Percentiles rank a stretch among this genome's conserved stretches.
Conservation (phyloP, 2,797 vertebrate genomes). For the Notoglanidium macrostoma region DNA sequence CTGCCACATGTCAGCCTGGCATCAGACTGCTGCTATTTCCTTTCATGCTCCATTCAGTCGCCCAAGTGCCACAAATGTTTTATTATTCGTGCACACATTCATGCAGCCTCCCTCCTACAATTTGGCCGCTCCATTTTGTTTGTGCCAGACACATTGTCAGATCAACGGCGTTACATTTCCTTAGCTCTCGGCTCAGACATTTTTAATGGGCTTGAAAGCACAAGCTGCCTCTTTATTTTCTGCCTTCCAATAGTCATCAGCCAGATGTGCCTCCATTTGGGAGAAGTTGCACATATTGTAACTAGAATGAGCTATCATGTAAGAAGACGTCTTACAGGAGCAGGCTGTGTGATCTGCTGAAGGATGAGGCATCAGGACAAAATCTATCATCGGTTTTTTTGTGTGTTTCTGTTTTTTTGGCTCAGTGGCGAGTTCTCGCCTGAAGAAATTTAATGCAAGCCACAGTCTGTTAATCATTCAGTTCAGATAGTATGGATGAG, state of each 20-base stretch:
- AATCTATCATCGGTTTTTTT: slow-evolving; percentile 46
- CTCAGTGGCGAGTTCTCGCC: slow-evolving; percentile 43
- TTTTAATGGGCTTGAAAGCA: slow-evolving; percentile 50
- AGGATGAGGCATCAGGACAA: slow-evolving; percentile 44
- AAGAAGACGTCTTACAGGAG: slow-evolving; percentile 48
- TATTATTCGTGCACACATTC: slow-evolving; percentile 54
- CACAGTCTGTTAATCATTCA: slow-evolving; percentile 58
- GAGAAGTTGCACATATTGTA: slow-evolving; percentile 35
- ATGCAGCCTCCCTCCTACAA: slow-evolving; percentile 47
- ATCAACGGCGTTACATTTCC: slow-evolving; percentile 38
- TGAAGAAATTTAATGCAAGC: slow-evolving; percentile 24
- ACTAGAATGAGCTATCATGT: slow-evolving; percentile 31
- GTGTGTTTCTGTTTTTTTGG: slow-evolving; percentile 3
- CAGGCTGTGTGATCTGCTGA: slow-evolving; percentile 52
- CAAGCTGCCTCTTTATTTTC: slow-evolving; percentile 27
- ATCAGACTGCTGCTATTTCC: slow-evolving; percentile 43
- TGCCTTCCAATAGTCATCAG: slow-evolving; percentile 45
- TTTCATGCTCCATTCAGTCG: slow-evolving; percentile 49
- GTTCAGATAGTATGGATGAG: slow-evolving; percentile 57
- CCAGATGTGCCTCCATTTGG: slow-evolving; percentile 53
- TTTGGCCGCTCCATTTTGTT: slow-evolving; percentile 56
- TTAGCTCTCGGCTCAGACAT: slow-evolving; percentile 33
- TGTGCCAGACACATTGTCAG: slow-evolving; percentile 54
- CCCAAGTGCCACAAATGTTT: slow-evolving; percentile 56
- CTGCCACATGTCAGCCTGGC: slow-evolving; percentile 52